phyloP scores from a whole-genome alignment of 1,140 invertebrate species.

The Rhopalosiphum padi region DNA sequence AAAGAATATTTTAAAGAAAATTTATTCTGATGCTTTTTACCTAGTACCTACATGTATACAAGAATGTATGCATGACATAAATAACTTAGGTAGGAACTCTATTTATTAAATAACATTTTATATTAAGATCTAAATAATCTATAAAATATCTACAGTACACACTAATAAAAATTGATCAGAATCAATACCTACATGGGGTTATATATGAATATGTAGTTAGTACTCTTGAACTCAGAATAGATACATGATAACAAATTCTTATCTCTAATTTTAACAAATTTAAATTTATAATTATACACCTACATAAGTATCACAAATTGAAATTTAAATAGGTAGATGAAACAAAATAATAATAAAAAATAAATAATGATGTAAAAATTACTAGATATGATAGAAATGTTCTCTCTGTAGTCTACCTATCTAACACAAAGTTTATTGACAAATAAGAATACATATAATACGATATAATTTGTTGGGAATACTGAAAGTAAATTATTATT shows the following conservation, averaged over 20 bases:
- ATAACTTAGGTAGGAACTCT: background rate
- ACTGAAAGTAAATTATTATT: background rate
- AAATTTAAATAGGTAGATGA: background rate
- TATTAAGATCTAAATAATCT: background rate
- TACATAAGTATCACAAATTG: background rate
- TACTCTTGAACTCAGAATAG: slow-evolving; percentile 9
- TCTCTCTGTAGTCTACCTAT: background rate
- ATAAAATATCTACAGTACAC: background rate
- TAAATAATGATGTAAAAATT: background rate
- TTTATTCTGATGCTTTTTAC: background rate
- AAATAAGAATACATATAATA: background rate
- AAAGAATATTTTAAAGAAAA: background rate
- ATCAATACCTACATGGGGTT: background rate
- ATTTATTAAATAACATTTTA: background rate
- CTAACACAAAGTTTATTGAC: background rate
- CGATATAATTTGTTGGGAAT: background rate
- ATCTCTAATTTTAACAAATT: slow-evolving; percentile 13
- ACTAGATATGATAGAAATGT: background rate
- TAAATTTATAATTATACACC: background rate
- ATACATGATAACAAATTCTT: background rate
- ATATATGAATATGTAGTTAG: background rate
- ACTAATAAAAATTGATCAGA: slow-evolving; percentile 21
- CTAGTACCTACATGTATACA: background rate
- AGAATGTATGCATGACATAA: background rate
- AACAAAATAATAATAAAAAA: background rate